Evolutionary conservation across 2,113 vertebrate genomes (phyloP).

Genomic region (Corythoichthys intestinalis): DNA sequence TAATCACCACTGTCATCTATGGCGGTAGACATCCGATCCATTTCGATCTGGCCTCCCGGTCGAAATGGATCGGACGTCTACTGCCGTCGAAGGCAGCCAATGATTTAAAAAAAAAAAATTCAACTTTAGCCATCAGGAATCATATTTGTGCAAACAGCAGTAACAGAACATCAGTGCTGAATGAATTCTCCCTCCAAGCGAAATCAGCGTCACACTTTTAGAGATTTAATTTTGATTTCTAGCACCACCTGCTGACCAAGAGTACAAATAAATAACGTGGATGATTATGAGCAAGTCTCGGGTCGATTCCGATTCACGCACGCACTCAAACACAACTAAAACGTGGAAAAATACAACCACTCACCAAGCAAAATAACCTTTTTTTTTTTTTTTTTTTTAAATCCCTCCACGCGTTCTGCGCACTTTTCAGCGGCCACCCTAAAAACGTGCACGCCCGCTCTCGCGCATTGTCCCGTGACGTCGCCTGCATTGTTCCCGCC

Average conservation of each 20-base stretch:
- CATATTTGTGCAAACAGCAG: slow-evolving; percentile 57
- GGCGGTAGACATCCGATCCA: too few species aligned
- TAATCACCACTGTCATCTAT: too few species aligned
- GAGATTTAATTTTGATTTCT: slow-evolving; percentile 27
- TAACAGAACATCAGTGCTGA: slow-evolving; percentile 35
- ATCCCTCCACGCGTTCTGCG: slow-evolving; percentile 39
- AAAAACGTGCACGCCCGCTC: not conserved
- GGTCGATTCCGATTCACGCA: slow-evolving; percentile 3
- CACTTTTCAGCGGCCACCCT: slow-evolving; percentile 32
- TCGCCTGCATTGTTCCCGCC: slow-evolving; percentile 8
- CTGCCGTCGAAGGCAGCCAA: not conserved
- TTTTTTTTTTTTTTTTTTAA: slow-evolving; percentile 36
- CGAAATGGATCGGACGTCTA: too few species aligned
- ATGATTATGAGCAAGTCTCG: slow-evolving; percentile 9
- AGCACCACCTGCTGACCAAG: slow-evolving; percentile 63
- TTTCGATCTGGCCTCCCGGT: too few species aligned
- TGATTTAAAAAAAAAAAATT: slow-evolving; percentile 3
- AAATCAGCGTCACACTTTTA: not conserved
- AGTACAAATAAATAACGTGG: slow-evolving; percentile 47
- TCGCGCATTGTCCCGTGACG: slow-evolving; percentile 10
- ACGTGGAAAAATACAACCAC: slow-evolving; percentile 39
- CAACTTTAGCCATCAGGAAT: slow-evolving; percentile 2
- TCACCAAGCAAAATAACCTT: slow-evolving; percentile 59
- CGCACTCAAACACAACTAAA: slow-evolving; percentile 1
- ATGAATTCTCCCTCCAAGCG: not conserved